A percentile compares a stretch with the other conserved stretches of the same genome.
Conservation (phyloP, 2,113 vertebrate genomes). For the Neolamprologus falcicula region DNA sequence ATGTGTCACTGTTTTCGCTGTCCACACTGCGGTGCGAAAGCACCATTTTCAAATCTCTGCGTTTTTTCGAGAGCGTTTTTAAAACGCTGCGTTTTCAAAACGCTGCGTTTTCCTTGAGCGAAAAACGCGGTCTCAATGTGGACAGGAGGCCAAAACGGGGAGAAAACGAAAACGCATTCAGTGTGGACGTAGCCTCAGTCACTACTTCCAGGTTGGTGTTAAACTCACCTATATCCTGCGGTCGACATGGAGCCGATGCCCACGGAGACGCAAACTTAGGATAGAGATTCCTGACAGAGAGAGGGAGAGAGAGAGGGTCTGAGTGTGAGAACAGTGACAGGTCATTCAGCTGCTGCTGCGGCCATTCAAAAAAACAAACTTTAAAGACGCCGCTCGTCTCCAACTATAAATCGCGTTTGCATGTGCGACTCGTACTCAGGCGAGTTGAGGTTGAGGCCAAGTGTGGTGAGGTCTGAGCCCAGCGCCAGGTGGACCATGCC, state of each 20-base stretch:
- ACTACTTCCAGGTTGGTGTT: not conserved
- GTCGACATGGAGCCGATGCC: slow-evolving; percentile 98
- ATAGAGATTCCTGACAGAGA: slow-evolving; percentile 86
- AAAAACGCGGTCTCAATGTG: not conserved
- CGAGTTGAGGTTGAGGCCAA: slow-evolving; percentile 99
- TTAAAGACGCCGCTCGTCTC: not conserved
- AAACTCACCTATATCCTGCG: slow-evolving; percentile 96
- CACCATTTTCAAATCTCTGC: not conserved
- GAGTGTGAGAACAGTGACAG: not conserved
- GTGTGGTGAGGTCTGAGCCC: slow-evolving; percentile 97
- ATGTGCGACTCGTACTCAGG: slow-evolving; percentile 82
- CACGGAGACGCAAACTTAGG: slow-evolving; percentile 99
- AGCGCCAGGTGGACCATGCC: slow-evolving; percentile 98
- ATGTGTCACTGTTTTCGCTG: not conserved
- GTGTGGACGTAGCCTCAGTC: not conserved
- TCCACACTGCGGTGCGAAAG: not conserved
- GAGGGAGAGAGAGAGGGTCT: not conserved
- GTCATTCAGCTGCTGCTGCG: not conserved
- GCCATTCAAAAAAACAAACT: not conserved
- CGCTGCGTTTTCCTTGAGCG: not conserved
- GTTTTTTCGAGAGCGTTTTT: not conserved
- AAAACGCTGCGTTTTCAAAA: not conserved
- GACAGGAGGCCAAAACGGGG: not conserved
- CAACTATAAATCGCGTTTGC: not conserved
- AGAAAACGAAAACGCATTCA: not conserved